Evolutionary conservation across 1,140 invertebrate species (phyloP), one percentile per base, ranked within the genome.

Genomic region (Neodiprion pinetum): DNA sequence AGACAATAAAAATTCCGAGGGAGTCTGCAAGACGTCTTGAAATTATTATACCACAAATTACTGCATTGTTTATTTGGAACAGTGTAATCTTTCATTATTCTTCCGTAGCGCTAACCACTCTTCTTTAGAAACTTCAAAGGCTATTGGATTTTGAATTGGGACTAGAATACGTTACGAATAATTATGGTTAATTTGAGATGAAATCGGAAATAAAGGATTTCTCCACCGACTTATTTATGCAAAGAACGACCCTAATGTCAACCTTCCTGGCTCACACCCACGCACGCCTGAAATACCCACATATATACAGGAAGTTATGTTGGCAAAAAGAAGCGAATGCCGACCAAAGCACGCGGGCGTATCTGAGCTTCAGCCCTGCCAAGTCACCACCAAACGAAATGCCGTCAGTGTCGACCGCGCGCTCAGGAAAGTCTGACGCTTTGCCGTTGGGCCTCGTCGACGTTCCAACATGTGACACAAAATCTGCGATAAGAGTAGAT

Each of bases 371-470:
- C 28, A 40, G 53, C n/a, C 53, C 53, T 61, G 53, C 53, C 53
- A 61, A 61, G 53, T 9, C 4, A 17, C 53, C 53, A 17, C 53
- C 53, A 17, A 9, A 14, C n/a, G 28, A 17, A 14, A 8, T 5
- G 53, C 53, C 53, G 53, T 61, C 53, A 61, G 53, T 61, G 53
- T 61, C 11, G 53, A 61, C 53, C 53, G 53, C 53, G 53, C 53
- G 53, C 53, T 61, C 53, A 61, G 53, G 53, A 61, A 61, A 61
- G 53, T 61, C 53, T 61, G 53, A 61, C 53, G 53, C 53, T 61
- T 17, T 14, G 53, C n/a, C 53, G 53, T 61, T 61, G 53, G 53
- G n/a, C 53, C 11, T 61, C 53, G 53, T 61, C 53, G 53, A 61
- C 53, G 11, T 7, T 17, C 53, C 11, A 61, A 61, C 53, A 61